These are phyloP conservation scores for Tokudaia muenninki DNA, from an alignment of 2,797 vertebrate genomes.

Conservation along the genomic window DNA sequence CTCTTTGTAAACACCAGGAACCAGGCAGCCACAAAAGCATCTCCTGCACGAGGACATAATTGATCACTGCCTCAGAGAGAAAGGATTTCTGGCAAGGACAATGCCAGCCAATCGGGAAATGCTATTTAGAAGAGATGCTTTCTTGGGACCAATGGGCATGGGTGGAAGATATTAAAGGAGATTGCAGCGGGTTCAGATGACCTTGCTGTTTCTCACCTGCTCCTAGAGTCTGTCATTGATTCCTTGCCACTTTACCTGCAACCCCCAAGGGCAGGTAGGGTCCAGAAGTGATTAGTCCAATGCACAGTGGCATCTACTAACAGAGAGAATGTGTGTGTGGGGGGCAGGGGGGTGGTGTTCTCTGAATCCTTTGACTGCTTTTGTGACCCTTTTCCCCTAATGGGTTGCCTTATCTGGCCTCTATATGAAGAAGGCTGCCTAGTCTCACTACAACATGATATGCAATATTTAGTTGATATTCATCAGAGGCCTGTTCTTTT, in stretches of 20 bases:
- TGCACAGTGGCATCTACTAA: background rate
- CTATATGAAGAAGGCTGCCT: background rate
- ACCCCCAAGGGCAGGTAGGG: background rate
- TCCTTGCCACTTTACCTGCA: background rate
- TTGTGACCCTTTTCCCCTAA: background rate
- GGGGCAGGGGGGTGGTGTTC: accelerated
- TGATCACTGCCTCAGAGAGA: background rate
- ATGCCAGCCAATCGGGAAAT: background rate
- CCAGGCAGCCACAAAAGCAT: background rate
- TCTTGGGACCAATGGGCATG: background rate
- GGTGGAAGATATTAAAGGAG: background rate
- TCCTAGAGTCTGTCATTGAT: background rate
- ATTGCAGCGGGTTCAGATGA: background rate
- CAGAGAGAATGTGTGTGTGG: background rate
- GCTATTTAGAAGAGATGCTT: background rate
- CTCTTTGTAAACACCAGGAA: background rate
- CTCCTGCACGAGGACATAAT: background rate
- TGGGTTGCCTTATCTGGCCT: background rate
- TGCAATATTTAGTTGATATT: background rate
- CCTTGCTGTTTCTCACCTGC: background rate
- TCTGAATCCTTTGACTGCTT: background rate
- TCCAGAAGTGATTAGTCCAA: background rate
- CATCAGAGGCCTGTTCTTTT: background rate
- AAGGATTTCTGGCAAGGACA: background rate
- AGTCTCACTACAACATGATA: background rate